Percentiles rank a stretch among this genome's conserved stretches.
These are phyloP conservation scores for Oxyura jamaicensis DNA, from an alignment of 2,113 vertebrate genomes.

Conservation along the genomic window DNA sequence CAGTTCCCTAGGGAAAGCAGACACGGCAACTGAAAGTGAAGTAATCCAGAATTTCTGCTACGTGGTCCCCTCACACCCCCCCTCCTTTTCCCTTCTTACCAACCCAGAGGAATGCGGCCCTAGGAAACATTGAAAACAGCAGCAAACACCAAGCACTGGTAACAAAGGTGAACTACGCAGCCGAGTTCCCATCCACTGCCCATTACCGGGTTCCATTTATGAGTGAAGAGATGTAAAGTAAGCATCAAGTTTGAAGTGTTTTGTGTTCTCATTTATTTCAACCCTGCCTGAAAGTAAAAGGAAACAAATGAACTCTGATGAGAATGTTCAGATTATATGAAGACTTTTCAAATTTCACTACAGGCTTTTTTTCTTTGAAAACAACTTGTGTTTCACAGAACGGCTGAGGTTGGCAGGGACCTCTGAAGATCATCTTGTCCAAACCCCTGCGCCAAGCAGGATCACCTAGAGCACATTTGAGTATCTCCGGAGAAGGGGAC, in stretches of 20 bases:
- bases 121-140: neutral
- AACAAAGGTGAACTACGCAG: neutral
- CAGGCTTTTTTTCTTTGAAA: neutral
- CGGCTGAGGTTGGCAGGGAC: too few relatives aligned
- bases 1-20: neutral
- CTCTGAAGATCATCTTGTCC: too few relatives aligned
- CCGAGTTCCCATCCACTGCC: neutral
- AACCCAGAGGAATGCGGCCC: neutral
- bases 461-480: too few relatives aligned
- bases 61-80: neutral
- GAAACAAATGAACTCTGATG: neutral
- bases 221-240: neutral
- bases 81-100: neutral
- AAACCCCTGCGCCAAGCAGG: too few relatives aligned
- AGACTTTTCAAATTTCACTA: neutral
- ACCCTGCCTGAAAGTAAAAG: neutral
- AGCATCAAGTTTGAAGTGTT: neutral
- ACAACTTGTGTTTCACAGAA: neutral
- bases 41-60: neutral
- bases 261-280: neutral
- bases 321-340: neutral
- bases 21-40: slow-evolving; percentile 3
- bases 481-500: too few relatives aligned
- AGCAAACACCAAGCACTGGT: neutral
- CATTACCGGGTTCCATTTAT: neutral